Conservation (phyloP, 2,113 vertebrate genomes). For the Scomber colias region DNA sequence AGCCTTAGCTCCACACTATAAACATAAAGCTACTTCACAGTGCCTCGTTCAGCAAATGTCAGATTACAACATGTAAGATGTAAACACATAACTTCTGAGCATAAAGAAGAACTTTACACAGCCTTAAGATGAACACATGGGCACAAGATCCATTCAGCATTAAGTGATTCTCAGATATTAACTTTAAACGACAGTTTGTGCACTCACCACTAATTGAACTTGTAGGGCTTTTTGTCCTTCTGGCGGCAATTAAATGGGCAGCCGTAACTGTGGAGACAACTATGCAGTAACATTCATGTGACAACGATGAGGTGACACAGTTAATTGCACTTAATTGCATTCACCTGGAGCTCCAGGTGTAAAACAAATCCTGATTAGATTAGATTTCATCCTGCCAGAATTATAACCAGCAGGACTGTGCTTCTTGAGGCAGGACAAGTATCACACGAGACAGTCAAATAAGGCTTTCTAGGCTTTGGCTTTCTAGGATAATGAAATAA, state of each 20-base stretch:
- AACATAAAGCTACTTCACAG: background rate
- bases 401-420: conserved; percentile 49
- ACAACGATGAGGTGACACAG: conserved; percentile 31
- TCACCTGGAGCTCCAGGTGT: conserved; percentile 51
- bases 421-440: conserved; percentile 28
- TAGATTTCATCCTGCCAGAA: conserved; percentile 42
- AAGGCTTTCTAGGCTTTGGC: background rate
- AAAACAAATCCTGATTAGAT: conserved; percentile 48
- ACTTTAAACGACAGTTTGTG: conserved; percentile 5
- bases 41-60: background rate
- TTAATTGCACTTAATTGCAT: conserved; percentile 54
- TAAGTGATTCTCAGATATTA: background rate
- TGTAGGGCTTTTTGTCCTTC: background rate
- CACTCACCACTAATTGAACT: conserved; percentile 1
- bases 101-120: background rate
- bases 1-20: no score
- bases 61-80: background rate
- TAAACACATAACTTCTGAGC: background rate
- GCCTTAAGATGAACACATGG: background rate
- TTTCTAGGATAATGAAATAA: conserved; percentile 3
- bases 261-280: conserved; percentile 2
- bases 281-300: conserved; percentile 12
- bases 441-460: conserved; percentile 10
- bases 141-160: background rate
- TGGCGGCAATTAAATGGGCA: conserved; percentile 13